Conservation (phyloP, 2,797 vertebrate genomes). For the Acanthis flammea region DNA sequence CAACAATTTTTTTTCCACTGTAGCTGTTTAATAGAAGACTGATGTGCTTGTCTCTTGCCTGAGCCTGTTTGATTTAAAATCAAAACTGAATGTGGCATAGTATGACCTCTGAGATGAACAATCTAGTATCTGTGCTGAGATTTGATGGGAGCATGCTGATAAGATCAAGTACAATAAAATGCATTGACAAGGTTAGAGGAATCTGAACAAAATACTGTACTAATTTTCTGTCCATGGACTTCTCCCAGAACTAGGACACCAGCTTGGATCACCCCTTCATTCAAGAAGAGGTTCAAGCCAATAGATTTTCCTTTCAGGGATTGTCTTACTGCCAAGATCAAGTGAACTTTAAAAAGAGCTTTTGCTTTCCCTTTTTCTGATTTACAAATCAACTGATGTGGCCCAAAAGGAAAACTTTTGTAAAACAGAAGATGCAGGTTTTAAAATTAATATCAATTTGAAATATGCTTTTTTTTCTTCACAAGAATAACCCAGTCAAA, state of each 20-base stretch:
- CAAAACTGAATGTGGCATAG: neutral
- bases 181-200: neutral
- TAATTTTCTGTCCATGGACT: neutral
- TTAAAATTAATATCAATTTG: neutral
- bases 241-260: neutral
- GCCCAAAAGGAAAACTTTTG: neutral
- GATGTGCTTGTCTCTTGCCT: neutral
- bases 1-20: neutral
- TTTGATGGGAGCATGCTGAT: neutral
- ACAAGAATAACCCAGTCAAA: neutral
- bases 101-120: neutral
- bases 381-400: neutral
- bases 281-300: neutral
- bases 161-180: neutral
- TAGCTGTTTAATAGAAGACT: neutral
- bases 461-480: neutral
- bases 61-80: neutral
- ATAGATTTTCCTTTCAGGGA: neutral
- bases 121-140: neutral
- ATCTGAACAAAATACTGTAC: rapidly evolving
- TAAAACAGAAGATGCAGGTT: neutral
- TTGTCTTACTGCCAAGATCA: neutral
- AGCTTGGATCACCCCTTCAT: neutral
- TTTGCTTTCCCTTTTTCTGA: neutral
- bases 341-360: neutral